phyloP scores from a whole-genome alignment of 2,888 invertebrate genomes.

The Drosophila anomalata region DNA sequence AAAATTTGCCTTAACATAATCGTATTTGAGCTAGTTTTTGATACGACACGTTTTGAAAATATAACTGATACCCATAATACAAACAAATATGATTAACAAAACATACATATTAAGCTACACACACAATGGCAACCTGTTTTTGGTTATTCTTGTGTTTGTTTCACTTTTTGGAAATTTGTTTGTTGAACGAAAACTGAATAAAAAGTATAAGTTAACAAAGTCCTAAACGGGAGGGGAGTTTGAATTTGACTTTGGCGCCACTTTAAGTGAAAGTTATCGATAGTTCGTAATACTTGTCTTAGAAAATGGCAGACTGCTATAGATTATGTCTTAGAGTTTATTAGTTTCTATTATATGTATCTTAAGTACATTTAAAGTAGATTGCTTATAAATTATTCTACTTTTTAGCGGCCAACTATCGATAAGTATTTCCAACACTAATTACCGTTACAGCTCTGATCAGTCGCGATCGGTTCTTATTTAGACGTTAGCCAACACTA shows the following conservation, averaged over 20 bases:
- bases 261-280: background rate
- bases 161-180: constrained; percentile 29
- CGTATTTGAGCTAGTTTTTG: constrained; percentile 71
- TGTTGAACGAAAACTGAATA: constrained; percentile 33
- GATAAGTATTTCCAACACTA: background rate
- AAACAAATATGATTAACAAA: constrained; percentile 3
- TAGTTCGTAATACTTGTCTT: background rate
- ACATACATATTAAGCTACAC: constrained; percentile 46
- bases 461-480: background rate
- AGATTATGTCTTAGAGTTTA: background rate
- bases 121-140: constrained; percentile 29
- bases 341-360: background rate
- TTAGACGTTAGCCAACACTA: background rate
- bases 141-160: constrained; percentile 31
- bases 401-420: background rate
- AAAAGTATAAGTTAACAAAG: constrained; percentile 7
- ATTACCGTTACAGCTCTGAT: background rate
- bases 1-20: constrained; percentile 81
- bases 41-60: constrained; percentile 67
- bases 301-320: background rate
- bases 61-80: constrained; percentile 17
- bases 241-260: background rate
- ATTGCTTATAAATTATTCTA: no score
- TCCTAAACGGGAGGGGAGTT: background rate
- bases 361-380: background rate